Evolutionary conservation across 2,113 vertebrate genomes (phyloP), one percentile per base, ranked within the genome.

Genomic region (Charina bottae): DNA sequence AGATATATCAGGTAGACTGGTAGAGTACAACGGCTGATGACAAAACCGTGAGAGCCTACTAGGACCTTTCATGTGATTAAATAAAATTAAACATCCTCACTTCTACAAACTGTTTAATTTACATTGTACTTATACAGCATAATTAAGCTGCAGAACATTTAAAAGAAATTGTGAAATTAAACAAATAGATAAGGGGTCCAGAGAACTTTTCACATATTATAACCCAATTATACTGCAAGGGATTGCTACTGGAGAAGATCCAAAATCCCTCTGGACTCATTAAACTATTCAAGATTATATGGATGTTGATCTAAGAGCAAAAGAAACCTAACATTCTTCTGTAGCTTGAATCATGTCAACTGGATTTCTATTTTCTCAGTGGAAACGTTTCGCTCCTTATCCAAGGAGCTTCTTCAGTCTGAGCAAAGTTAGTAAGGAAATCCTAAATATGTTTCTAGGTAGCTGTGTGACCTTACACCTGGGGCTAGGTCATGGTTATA

Each of bases 1-100:
- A 87, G 93, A 90, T 91, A 15, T 53, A 78, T n/a, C 49, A 87
- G 91, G 33, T 86, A 78, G 85, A 94, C 49, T 85, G 91, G 33
- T 86, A 78, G 85, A 94, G 88, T n/a, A 12, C 12, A 90, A 53
- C 60, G 21, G 55, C 12, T 95, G 89, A 68, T 55, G 86, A 85
- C 0, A 49, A 2, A 72, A 54, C 54, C 42, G 33, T 49, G 5
- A n/a, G 88, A 94, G 90, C 92, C 83, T 37, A n/a, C 85, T 54
- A 46, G 93, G 87, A 59, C 2, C 13, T 86, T 94, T 91, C n/a
- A 33, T 90, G 26, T 53, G 19, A 23, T 62, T 54, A 90, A 90
- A 33, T 88, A 2, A 59, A 83, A 78, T 68, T 54, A 90, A 86
- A 84, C 28, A 90, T 37, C 21, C 4, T 21, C 13, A 93, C 86